A percentile compares a stretch with the other conserved stretches of the same genome.
These are phyloP conservation scores for Ypsolopha scabrella DNA, from an alignment of 2,888 invertebrate species.

Conservation along the genomic window DNA sequence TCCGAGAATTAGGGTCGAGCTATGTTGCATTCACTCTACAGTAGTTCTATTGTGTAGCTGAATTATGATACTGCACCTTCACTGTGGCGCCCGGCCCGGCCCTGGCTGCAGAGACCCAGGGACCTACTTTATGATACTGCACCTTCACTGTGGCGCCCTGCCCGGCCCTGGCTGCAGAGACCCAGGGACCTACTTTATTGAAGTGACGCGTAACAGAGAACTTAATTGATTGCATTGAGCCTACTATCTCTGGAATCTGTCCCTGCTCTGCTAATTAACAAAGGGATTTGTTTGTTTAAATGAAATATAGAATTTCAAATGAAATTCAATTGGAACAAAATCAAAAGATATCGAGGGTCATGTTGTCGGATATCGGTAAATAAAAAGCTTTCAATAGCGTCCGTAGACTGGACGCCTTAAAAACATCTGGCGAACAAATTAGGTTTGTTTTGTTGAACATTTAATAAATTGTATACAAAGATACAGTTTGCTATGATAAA, in stretches of 20 bases:
- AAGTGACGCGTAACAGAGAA: background rate
- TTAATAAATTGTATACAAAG: background rate
- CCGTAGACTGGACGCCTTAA: too few species aligned
- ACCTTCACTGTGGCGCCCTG: background rate
- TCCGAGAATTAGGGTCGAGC: constrained; percentile 20
- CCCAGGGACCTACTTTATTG: background rate
- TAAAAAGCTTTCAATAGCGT: too few species aligned
- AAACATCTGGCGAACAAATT: too few species aligned
- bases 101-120: background rate
- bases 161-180: background rate
- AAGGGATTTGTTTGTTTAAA: too few species aligned
- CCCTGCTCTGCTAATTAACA: too few species aligned
- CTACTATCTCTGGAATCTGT: background rate
- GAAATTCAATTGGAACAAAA: too few species aligned
- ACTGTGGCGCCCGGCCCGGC: background rate
- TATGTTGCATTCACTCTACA: constrained; percentile 4
- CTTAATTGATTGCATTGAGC: constrained; percentile 1
- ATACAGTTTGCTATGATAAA: background rate
- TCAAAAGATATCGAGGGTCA: too few species aligned
- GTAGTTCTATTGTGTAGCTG: constrained; percentile 11
- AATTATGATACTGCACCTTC: constrained; percentile 9
- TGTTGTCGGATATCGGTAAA: too few species aligned
- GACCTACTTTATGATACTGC: constrained; percentile 5
- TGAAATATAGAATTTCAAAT: too few species aligned
- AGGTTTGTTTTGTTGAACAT: background rate